A percentile compares a stretch with the other conserved stretches of the same genome.
Evolutionary conservation across 2,113 vertebrate species (phyloP).

Genomic region (Sceloporus undulatus): DNA sequence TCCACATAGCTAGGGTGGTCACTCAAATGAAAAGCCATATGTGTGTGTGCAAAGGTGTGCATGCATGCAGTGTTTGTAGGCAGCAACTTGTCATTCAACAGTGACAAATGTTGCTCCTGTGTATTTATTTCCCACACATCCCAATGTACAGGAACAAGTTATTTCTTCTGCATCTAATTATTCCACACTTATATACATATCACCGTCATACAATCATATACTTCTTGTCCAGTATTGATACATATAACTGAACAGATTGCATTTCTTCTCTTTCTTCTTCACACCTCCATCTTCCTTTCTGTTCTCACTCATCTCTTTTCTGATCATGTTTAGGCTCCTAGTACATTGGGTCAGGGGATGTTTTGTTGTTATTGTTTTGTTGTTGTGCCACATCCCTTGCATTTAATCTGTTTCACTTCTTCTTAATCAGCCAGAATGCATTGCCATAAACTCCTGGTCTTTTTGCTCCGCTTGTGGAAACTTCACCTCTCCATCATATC

Average conservation of each 20-base stretch:
- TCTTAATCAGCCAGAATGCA: neutral
- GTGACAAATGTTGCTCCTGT: too few species aligned
- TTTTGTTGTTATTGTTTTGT: neutral
- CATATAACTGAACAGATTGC: neutral
- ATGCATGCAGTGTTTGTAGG: neutral
- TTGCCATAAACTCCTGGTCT: neutral
- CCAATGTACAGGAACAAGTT: neutral
- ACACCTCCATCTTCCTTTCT: neutral
- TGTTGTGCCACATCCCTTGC: neutral
- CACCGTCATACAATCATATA: neutral
- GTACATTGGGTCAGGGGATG: neutral
- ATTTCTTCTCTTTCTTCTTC: too few species aligned
- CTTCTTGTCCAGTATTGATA: neutral
- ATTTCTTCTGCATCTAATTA: neutral
- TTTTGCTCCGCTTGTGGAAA: neutral
- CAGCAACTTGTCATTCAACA: neutral
- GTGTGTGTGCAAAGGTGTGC: neutral
- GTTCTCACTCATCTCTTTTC: too few species aligned
- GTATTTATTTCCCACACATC: neutral
- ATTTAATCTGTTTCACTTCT: neutral
- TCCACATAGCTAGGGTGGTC: neutral
- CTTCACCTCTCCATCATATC: neutral
- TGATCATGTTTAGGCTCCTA: neutral
- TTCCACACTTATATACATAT: neutral
- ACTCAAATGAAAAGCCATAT: neutral